phyloP scores from a whole-genome alignment of 2,888 invertebrate species.

The Unio delphinus region DNA sequence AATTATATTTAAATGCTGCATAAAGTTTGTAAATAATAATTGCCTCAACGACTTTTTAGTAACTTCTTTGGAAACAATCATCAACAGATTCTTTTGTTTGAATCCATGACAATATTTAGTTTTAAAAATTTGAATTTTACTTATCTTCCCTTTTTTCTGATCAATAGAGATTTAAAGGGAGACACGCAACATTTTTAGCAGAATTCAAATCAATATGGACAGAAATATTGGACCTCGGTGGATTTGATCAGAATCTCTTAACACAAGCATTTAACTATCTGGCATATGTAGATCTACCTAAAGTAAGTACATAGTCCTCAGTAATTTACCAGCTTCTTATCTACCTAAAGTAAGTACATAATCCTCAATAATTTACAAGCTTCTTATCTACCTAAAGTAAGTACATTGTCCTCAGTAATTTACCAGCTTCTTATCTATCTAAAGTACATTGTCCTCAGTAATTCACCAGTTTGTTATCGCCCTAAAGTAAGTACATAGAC shows the following conservation, averaged over 20 bases:
- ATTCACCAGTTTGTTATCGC: too few relatives aligned
- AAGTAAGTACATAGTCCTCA: constrained; percentile 30
- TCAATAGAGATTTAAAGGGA: constrained; percentile 39
- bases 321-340: constrained; percentile 48
- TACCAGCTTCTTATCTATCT: constrained; percentile 71
- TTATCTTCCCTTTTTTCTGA: too few relatives aligned
- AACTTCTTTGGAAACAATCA: too few relatives aligned
- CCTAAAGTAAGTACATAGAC: too few relatives aligned
- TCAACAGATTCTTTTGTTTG: too few relatives aligned
- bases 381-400: constrained; percentile 72
- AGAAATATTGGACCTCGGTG: constrained; percentile 64
- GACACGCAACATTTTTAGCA: constrained; percentile 77
- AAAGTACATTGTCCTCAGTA: constrained; percentile 5
- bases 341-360: constrained; percentile 70
- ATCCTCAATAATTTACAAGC: too few relatives aligned
- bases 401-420: background rate
- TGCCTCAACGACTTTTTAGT: too few relatives aligned
- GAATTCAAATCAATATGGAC: constrained; percentile 88
- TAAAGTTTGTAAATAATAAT: too few relatives aligned
- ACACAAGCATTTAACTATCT: constrained; percentile 80
- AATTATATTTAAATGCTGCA: too few relatives aligned
- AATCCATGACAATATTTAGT: too few relatives aligned
- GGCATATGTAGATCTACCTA: constrained; percentile 81
- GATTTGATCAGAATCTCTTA: constrained; percentile 12
- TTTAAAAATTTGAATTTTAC: too few relatives aligned